phyloP scores from a whole-genome alignment of 2,797 vertebrate genomes.

The Megalops cyprinoides region DNA sequence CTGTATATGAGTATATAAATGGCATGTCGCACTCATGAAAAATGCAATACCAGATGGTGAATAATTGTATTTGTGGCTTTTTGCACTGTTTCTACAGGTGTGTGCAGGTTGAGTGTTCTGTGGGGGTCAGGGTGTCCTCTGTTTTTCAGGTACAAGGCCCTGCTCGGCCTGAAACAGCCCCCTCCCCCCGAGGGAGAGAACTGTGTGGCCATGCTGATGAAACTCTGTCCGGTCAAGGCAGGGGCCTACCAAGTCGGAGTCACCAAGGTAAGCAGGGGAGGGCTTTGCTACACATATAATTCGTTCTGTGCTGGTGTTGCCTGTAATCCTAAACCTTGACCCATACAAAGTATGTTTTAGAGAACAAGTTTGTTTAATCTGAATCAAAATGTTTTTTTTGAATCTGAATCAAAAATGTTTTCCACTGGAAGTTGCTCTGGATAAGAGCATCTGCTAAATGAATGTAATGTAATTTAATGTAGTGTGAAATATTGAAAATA shows the following conservation, averaged over 20 bases:
- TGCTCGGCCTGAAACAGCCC: slow-evolving; percentile 79
- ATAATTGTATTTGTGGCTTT: too few relatives aligned
- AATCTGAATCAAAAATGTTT: too few relatives aligned
- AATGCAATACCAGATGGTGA: too few relatives aligned
- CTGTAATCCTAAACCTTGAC: not conserved
- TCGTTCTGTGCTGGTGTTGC: not conserved
- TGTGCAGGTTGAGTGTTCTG: slow-evolving; percentile 20
- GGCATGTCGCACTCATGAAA: too few relatives aligned
- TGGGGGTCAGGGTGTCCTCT: not conserved
- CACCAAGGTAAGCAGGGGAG: slow-evolving; percentile 80
- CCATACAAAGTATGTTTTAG: not conserved
- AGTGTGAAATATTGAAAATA: too few relatives aligned
- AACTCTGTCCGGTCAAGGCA: slow-evolving; percentile 78
- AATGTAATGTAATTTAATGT: too few relatives aligned
- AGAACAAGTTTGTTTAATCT: too few relatives aligned
- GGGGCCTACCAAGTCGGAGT: slow-evolving; percentile 85
- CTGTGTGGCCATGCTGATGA: slow-evolving; percentile 85
- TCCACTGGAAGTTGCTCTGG: too few relatives aligned
- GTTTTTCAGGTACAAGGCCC: slow-evolving; percentile 84
- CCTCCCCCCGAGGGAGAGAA: slow-evolving; percentile 82
- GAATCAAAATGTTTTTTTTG: too few relatives aligned
- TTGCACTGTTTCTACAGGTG: not conserved
- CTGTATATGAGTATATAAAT: too few relatives aligned
- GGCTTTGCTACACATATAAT: not conserved
- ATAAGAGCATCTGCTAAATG: too few relatives aligned